These are phyloP conservation scores for Cercopithecus mitis DNA, from an alignment of 2,797 vertebrate species.

Conservation along the genomic window DNA sequence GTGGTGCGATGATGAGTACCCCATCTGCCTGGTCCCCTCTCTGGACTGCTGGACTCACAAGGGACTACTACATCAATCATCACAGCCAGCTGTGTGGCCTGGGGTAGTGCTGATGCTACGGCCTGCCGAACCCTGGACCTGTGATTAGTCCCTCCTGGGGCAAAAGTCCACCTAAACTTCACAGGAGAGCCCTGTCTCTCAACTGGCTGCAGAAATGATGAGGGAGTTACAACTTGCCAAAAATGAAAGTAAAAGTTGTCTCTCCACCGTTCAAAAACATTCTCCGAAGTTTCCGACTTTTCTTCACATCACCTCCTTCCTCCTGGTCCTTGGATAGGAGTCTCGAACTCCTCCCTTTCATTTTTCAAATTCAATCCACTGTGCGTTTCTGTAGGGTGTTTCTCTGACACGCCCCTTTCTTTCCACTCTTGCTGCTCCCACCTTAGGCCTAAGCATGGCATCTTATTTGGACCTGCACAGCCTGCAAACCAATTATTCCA, in stretches of 20 bases:
- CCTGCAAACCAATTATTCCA: background rate
- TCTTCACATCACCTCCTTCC: background rate
- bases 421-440: background rate
- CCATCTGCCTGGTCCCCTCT: background rate
- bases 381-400: background rate
- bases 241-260: background rate
- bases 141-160: rapidly evolving
- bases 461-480: background rate
- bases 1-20: background rate
- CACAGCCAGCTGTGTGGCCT: background rate
- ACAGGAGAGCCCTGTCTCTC: background rate
- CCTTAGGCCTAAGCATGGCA: background rate
- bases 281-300: background rate
- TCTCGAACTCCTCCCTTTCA: background rate
- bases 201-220: background rate
- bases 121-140: background rate
- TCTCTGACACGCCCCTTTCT: background rate
- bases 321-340: background rate
- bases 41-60: background rate
- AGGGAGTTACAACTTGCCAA: background rate
- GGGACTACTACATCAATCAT: too few relatives aligned
- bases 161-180: background rate
- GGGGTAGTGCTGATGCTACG: rapidly evolving
- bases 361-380: background rate
- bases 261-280: background rate